Evolutionary conservation across 1,140 invertebrate species (phyloP), one percentile per base, ranked within the genome.

Genomic region (Drosophila jambulina): DNA sequence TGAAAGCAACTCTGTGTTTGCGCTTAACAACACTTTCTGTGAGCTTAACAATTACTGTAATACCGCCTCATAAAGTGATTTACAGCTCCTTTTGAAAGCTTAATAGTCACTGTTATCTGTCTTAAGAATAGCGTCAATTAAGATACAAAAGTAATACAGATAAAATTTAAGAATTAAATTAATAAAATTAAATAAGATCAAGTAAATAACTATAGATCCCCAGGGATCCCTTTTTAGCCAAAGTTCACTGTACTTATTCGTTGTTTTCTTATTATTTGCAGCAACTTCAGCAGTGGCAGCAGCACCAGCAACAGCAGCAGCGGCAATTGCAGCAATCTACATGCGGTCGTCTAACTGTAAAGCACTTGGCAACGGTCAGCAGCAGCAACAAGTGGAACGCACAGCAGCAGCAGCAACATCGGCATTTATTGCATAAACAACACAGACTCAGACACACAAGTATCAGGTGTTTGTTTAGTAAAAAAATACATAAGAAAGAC

Each of bases 261-360:
- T n/a, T 38, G 34, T 5, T 34, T 34, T 56, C 59, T 51, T 77
- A 40, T 79, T 34, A 29, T 15, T 65, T 62, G 36, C 57, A 62
- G 62, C 56, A 61, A 13, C 61, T 42, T 25, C 32, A 38, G n/a
- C 23, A 21, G 23, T 34, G 25, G 19, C 36, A 63, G 25, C 38
- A 42, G 40, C 38, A 40, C 17, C 38, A 42, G 8, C 34, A 63
- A n/a, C 32, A 34, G 59, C 60, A 38, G 25, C 61, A 65, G 29
- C 57, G 29, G 21, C 38, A 62, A 62, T 43, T 87, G 75, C 83
- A 80, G 83, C 54, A 72, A 82, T 82, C 79, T 83, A 68, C 81
- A 84, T 72, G 81, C 81, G 71, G 71, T 65, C 71, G 63, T 76
- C 77, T 88, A 87, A 87, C 83, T 83, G 83, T 87, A 83, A 72